phyloP scores from a whole-genome alignment of 2,113 vertebrate genomes.

The Oplegnathus fasciatus region DNA sequence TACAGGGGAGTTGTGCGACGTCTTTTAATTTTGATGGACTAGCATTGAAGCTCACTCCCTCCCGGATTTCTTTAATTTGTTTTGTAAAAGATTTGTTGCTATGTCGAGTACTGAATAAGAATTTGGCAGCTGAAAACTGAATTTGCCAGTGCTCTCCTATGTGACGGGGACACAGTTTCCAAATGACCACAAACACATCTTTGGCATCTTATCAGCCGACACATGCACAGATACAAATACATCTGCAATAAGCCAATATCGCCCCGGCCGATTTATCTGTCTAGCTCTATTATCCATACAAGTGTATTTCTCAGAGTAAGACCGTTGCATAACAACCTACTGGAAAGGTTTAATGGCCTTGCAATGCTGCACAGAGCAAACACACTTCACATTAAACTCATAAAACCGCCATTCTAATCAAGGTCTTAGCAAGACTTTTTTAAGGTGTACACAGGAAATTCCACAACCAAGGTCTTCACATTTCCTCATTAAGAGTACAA shows the following conservation, averaged over 20 bases:
- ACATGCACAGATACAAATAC: too few relatives aligned
- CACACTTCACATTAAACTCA: constrained; percentile 21
- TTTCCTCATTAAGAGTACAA: neutral
- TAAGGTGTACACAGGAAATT: constrained; percentile 24
- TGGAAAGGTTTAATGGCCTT: constrained; percentile 28
- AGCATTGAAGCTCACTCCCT: neutral
- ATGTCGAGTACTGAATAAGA: neutral
- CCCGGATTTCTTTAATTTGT: too few relatives aligned
- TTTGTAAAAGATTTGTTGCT: neutral
- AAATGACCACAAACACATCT: neutral
- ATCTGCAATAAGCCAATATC: neutral
- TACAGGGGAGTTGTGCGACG: too few relatives aligned
- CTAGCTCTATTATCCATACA: neutral
- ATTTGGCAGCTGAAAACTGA: too few relatives aligned
- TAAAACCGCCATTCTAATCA: constrained; percentile 21
- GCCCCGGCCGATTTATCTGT: neutral
- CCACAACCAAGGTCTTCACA: constrained; percentile 26
- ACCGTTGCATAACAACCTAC: constrained; percentile 2
- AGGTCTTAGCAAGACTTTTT: constrained; percentile 10
- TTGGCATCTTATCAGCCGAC: neutral
- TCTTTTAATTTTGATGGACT: too few relatives aligned
- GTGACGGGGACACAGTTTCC: too few relatives aligned
- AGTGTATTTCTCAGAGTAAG: constrained; percentile 40
- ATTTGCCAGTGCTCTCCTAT: neutral
- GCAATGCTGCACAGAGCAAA: constrained; percentile 46